Percentiles rank a stretch among this genome's conserved stretches.
Evolutionary conservation across 2,113 vertebrate genomes (phyloP).

Genomic region (Lepisosteus osseus): DNA sequence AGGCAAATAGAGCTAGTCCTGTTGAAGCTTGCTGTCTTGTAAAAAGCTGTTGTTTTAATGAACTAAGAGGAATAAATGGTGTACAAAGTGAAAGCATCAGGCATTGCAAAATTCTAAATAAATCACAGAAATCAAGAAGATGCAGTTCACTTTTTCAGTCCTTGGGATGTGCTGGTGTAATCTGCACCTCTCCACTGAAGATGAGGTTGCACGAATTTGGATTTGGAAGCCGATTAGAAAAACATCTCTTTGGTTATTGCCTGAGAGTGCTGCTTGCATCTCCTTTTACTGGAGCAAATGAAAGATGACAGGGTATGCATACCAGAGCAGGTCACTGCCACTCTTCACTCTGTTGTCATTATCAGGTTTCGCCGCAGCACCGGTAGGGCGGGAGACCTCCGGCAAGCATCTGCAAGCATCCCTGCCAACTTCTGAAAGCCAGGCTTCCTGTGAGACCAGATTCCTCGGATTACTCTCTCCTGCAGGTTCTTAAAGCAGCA

Average conservation of each 20-base stretch:
- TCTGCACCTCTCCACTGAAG: too few species aligned
- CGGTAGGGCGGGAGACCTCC: background rate
- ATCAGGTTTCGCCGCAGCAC: background rate
- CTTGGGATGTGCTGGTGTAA: too few species aligned
- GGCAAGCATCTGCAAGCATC: background rate
- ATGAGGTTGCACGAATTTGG: too few species aligned
- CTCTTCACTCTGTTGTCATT: background rate
- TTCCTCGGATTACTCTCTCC: background rate
- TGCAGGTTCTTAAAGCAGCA: background rate
- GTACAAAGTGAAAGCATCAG: too few species aligned
- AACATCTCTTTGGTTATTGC: background rate
- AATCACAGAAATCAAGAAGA: too few species aligned
- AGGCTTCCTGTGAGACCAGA: background rate
- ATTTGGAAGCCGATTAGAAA: too few species aligned
- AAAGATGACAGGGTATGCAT: constrained; percentile 26
- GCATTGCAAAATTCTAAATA: too few species aligned
- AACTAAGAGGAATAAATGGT: too few species aligned
- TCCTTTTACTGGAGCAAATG: background rate
- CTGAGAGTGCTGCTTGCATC: background rate
- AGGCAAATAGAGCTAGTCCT: too few species aligned
- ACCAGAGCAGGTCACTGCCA: background rate
- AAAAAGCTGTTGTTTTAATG: too few species aligned
- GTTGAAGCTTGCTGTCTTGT: too few species aligned
- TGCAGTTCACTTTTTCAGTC: too few species aligned
- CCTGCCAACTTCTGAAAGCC: background rate